Percentiles rank a stretch among this genome's conserved stretches.
Conservation (phyloP, 1,140 invertebrate genomes). For the Thaumatotibia leucotreta region DNA sequence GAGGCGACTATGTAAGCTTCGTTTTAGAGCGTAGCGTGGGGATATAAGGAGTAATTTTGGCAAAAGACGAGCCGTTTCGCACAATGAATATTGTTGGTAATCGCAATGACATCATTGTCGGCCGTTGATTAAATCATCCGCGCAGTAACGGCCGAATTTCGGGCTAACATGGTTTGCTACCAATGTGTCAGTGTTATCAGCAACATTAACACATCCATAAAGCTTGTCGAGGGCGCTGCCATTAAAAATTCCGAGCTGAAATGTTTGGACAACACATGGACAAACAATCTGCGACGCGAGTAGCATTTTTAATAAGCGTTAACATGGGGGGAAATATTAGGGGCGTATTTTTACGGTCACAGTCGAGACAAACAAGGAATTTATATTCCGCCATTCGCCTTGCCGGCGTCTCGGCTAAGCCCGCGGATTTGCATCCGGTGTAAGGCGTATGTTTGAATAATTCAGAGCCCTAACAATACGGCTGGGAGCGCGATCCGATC, state of each 20-base stretch:
- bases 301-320: neutral
- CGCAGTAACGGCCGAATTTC: neutral
- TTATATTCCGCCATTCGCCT: neutral
- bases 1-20: neutral
- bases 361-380: neutral
- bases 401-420: neutral
- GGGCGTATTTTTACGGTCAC: neutral
- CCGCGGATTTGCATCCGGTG: neutral
- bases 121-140: no score
- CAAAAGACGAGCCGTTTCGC: no score
- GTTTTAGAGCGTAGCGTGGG: no score
- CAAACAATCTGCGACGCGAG: neutral
- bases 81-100: no score
- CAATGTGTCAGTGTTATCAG: conserved; percentile 2
- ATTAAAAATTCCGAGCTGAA: neutral
- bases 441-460: conserved; percentile 2
- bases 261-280: neutral
- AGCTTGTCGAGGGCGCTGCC: neutral
- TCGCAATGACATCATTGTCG: no score
- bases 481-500: neutral
- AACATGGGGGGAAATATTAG: neutral
- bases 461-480: neutral
- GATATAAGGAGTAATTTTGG: no score
- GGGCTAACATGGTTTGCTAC: neutral
- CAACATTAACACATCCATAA: conserved; percentile 1